Conservation (phyloP, 1,140 invertebrate genomes). For the Idris sp. region DNA sequence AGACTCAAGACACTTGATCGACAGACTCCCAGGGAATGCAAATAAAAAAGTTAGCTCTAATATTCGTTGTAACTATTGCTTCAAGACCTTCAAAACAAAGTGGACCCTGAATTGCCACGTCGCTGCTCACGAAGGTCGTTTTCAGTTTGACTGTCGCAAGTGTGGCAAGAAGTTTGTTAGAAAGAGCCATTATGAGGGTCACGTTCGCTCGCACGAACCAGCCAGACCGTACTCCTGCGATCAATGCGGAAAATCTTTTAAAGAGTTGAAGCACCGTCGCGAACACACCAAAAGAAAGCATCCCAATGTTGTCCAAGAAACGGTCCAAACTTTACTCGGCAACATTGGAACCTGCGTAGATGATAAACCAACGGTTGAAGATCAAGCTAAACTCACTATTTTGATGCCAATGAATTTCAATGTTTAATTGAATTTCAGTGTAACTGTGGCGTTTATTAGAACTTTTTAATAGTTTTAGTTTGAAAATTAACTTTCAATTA, state of each 20-base stretch:
- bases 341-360: slow-evolving; percentile 71
- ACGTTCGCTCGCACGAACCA: slow-evolving; percentile 74
- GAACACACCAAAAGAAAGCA: slow-evolving; percentile 76
- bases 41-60: slow-evolving; percentile 24
- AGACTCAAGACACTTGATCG: slow-evolving; percentile 48
- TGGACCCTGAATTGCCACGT: slow-evolving; percentile 77
- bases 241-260: slow-evolving; percentile 75
- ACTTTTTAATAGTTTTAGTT: too few relatives aligned
- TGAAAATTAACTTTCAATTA: too few relatives aligned
- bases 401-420: slow-evolving; percentile 76
- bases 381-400: slow-evolving; percentile 74
- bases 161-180: slow-evolving; percentile 76
- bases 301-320: slow-evolving; percentile 65
- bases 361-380: slow-evolving; percentile 67
- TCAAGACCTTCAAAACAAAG: slow-evolving; percentile 77
- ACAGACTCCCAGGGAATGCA: slow-evolving; percentile 13
- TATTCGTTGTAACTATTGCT: slow-evolving; percentile 75
- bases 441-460: slow-evolving; percentile 14
- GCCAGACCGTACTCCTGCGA: slow-evolving; percentile 75
- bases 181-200: slow-evolving; percentile 76
- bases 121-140: slow-evolving; percentile 75
- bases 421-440: slow-evolving; percentile 58
- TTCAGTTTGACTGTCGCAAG: slow-evolving; percentile 74
- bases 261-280: slow-evolving; percentile 74
- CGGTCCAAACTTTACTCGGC: slow-evolving; percentile 71